Base-by-base conservation (phyloP, 2,888 invertebrate genomes). In the Heliconius ismenius region DNA sequence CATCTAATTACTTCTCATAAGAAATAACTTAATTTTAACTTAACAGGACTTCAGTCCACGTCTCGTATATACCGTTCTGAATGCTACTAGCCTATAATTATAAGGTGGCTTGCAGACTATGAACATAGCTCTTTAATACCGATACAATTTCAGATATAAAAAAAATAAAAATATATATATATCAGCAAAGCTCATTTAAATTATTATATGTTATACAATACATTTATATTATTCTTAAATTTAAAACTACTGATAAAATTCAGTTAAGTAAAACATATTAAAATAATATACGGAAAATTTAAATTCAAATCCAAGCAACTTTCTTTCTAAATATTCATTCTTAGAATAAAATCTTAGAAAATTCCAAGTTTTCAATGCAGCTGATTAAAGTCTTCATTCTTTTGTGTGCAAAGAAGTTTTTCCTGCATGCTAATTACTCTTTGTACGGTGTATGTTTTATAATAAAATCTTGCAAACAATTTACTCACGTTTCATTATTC, bases 301-400 rank as follows among this genome's bases (percentile, higher is more conserved):
- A n/a, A 58, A 58, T 58, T 58, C n/a, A 54, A 49, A 49, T 26
- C 39, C 21, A 24, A 58, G n/a, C 70, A 24, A 39, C 39, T 39
- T 67, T 15, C 64, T 65, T 65, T 65, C 21, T 65, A n/a, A 36
- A 36, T 65, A 36, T 65, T 58, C 70, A 36, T 65, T 70, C 70
- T 70, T 58, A 70, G n/a, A 70, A 32, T n/a, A 54, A 70, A 58
- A 32, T 18, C n/a, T 32, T 13, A n/a, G 28, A 32, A 58, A 26
- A 36, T 39, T 72, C 60, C 60, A 60, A 62, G 72, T 32, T 39
- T 62, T 39, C 13, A 26, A 36, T 58, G 73, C 26, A 26, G 62
- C 62, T 62, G 73, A 73, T 73, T 73, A 73, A 73, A 73, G 24
- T 73, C 62, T 32, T 62, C 10, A 73, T 73, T 15, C 62, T 73